phyloP scores from a whole-genome alignment of 1,140 invertebrate species.

The Drosophila sp. region DNA sequence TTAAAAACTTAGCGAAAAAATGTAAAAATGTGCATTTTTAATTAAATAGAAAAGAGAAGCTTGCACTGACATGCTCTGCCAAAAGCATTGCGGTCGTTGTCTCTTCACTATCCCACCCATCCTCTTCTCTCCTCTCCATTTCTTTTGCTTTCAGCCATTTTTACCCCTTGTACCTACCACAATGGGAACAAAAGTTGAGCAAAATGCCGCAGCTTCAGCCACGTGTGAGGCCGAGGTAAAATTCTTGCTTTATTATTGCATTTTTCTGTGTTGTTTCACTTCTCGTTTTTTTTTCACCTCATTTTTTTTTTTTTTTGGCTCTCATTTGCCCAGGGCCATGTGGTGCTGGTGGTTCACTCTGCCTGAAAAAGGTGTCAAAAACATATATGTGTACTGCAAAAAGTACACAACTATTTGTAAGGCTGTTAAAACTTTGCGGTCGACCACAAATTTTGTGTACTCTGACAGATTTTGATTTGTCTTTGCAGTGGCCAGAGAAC shows the following conservation, averaged over 20 bases:
- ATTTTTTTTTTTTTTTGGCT: slow-evolving; percentile 1
- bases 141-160: slow-evolving; percentile 34
- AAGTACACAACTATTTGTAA: neutral
- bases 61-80: slow-evolving; percentile 23
- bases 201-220: slow-evolving; percentile 59
- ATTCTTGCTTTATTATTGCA: slow-evolving; percentile 37
- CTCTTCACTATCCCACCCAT: neutral
- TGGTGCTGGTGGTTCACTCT: neutral
- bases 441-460: slow-evolving; percentile 3
- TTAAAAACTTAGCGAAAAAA: slow-evolving; percentile 78
- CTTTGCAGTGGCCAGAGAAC: neutral
- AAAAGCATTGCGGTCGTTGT: slow-evolving; percentile 27
- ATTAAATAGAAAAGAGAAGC: slow-evolving; percentile 70
- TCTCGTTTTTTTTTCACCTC: neutral
- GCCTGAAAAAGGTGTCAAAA: slow-evolving; percentile 18
- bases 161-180: slow-evolving; percentile 12
- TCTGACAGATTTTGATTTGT: slow-evolving; percentile 15
- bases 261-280: slow-evolving; percentile 5
- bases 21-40: slow-evolving; percentile 79
- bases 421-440: slow-evolving; percentile 1
- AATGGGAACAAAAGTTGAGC: slow-evolving; percentile 58
- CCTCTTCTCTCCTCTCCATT: neutral
- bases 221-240: slow-evolving; percentile 58
- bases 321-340: slow-evolving; percentile 16
- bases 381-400: neutral